A percentile compares a stretch with the other conserved stretches of the same genome.
Conservation (phyloP, 2,113 vertebrate species). For the Ornithorhynchus anatinus region DNA sequence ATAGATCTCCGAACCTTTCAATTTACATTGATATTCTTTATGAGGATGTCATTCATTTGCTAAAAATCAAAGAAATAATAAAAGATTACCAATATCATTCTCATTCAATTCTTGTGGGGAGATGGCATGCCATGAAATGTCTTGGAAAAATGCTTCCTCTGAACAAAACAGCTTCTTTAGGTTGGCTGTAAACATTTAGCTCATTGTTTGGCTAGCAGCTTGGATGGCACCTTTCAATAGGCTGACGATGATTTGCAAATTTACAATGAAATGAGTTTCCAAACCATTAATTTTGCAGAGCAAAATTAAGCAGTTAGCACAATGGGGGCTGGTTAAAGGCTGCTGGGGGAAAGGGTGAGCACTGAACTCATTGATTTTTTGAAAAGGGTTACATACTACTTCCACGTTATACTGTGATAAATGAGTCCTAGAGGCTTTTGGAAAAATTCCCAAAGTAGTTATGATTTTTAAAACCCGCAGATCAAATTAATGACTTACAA, state of each 20-base stretch:
- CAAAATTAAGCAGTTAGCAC: not conserved
- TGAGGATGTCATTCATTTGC: not conserved
- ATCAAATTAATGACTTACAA: too few species aligned
- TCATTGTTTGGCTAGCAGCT: not conserved
- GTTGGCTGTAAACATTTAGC: not conserved
- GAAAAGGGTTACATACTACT: too few species aligned
- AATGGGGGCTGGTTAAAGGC: too few species aligned
- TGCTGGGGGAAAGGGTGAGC: too few species aligned
- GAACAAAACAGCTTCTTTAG: not conserved
- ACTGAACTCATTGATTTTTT: too few species aligned
- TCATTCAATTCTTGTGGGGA: not conserved
- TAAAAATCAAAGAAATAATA: conserved; percentile 17
- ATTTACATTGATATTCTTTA: not conserved
- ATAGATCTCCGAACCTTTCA: not conserved
- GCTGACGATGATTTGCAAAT: not conserved
- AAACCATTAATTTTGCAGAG: not conserved
- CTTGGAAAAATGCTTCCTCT: not conserved
- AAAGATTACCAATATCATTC: conserved; percentile 5
- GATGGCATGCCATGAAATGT: not conserved
- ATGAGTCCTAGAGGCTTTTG: too few species aligned
- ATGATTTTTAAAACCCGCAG: too few species aligned
- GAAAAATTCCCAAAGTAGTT: too few species aligned
- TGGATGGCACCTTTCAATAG: not conserved
- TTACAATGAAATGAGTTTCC: not conserved
- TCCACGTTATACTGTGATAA: too few species aligned